A percentile compares a stretch with the other conserved stretches of the same genome.
phyloP scores from a whole-genome alignment of 1,140 invertebrate species.

The Listronotus bonariensis region DNA sequence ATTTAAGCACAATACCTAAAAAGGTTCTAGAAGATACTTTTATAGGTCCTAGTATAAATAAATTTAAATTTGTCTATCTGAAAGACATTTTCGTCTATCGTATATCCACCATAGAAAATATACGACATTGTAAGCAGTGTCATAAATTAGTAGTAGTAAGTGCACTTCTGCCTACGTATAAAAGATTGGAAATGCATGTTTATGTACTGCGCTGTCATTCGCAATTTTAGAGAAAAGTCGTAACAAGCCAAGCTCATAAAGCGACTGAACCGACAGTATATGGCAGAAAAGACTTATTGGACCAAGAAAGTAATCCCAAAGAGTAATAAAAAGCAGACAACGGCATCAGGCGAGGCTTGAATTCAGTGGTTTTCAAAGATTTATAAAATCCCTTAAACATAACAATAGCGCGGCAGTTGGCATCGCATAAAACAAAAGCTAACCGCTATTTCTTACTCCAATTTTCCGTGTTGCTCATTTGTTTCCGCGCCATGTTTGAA shows the following conservation, averaged over 20 bases:
- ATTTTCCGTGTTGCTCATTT: conserved; percentile 56
- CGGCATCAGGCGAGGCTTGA: conserved; percentile 26
- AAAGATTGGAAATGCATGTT: conserved; percentile 45
- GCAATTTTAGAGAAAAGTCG: conserved; percentile 40
- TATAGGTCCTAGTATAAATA: too few species aligned
- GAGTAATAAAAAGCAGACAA: conserved; percentile 51
- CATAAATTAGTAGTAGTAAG: conserved; percentile 33
- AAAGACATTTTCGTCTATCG: conserved; percentile 19
- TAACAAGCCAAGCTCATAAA: conserved; percentile 41
- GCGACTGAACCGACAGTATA: conserved; percentile 29
- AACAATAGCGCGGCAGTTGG: conserved; percentile 54
- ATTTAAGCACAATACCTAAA: too few species aligned
- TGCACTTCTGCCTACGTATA: conserved; percentile 35
- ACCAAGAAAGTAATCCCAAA: conserved; percentile 44
- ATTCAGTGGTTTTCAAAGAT: conserved; percentile 50
- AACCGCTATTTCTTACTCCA: conserved; percentile 58
- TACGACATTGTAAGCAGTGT: conserved; percentile 30
- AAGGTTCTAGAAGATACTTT: too few species aligned
- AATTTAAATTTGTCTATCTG: not conserved
- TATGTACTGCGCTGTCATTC: conserved; percentile 41
- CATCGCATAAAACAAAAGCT: conserved; percentile 57
- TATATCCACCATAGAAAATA: conserved; percentile 15
- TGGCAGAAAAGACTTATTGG: conserved; percentile 41
- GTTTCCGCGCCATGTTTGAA: conserved; percentile 56
- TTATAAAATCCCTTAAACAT: conserved; percentile 55